These are phyloP conservation scores for Drosophila varians DNA, from an alignment of 1,140 invertebrate genomes.

Conservation along the genomic window DNA sequence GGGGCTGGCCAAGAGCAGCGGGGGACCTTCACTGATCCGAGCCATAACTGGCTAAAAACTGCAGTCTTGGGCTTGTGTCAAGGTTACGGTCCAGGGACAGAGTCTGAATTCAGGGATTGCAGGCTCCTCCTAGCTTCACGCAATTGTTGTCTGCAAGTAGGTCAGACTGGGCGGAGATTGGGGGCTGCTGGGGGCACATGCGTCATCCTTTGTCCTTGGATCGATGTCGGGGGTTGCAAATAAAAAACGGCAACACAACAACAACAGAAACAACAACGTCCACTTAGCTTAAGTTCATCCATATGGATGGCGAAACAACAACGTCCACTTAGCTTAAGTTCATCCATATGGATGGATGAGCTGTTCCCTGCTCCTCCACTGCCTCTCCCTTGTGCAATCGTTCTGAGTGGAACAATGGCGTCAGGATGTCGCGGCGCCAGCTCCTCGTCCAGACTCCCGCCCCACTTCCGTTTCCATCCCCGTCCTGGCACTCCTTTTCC, in stretches of 20 bases:
- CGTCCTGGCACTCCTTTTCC: slow-evolving; percentile 4
- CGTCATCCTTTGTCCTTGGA: slow-evolving; percentile 59
- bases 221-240: slow-evolving; percentile 50
- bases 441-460: slow-evolving; percentile 26
- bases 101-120: background rate
- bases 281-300: slow-evolving; percentile 42
- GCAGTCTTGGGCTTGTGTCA: slow-evolving; percentile 32
- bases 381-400: slow-evolving; percentile 31
- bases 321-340: slow-evolving; percentile 39
- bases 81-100: slow-evolving; percentile 23
- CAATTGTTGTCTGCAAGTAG: slow-evolving; percentile 39
- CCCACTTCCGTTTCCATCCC: background rate
- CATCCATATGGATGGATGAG: slow-evolving; percentile 61
- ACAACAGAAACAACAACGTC: background rate
- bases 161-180: slow-evolving; percentile 14
- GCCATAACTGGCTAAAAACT: slow-evolving; percentile 9
- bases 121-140: slow-evolving; percentile 25
- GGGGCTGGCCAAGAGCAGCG: slow-evolving; percentile 19
- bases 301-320: slow-evolving; percentile 51
- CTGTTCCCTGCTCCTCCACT: background rate
- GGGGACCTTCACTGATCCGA: slow-evolving; percentile 25
- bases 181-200: slow-evolving; percentile 17
- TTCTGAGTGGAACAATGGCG: slow-evolving; percentile 59
- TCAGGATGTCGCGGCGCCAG: slow-evolving; percentile 72
- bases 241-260: slow-evolving; percentile 44